A percentile compares a stretch with the other conserved stretches of the same genome.
These are phyloP conservation scores for Laterallus jamaicensis DNA, from an alignment of 2,113 vertebrate genomes.

Conservation along the genomic window DNA sequence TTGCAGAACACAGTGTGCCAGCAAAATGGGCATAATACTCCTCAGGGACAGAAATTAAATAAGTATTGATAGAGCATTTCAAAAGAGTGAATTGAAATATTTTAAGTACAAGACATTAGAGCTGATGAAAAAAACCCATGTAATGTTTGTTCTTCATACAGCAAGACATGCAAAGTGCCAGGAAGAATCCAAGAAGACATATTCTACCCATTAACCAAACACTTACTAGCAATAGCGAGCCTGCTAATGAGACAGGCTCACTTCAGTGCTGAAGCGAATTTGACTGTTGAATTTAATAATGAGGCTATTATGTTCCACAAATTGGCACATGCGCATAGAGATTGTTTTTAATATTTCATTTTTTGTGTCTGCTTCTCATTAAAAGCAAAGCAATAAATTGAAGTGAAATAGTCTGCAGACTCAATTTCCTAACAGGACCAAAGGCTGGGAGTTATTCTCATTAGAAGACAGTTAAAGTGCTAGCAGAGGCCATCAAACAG, in stretches of 20 bases:
- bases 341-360: background rate
- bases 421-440: background rate
- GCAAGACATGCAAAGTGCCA: background rate
- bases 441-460: background rate
- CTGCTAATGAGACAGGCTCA: slow-evolving; percentile 1
- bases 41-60: background rate
- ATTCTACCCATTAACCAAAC: background rate
- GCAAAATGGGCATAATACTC: background rate
- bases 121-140: background rate
- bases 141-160: background rate
- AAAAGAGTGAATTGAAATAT: background rate
- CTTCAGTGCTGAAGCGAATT: background rate
- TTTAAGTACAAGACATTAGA: background rate
- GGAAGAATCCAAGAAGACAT: background rate
- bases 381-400: background rate
- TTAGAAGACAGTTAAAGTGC: background rate
- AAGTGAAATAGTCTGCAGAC: background rate
- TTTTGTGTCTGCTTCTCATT: slow-evolving; percentile 20
- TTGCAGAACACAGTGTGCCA: background rate
- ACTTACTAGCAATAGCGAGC: background rate
- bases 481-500: background rate
- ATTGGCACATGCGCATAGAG: background rate
- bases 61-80: background rate
- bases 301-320: background rate
- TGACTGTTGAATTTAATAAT: background rate